Evolutionary conservation across 2,797 vertebrate genomes (phyloP).

Genomic region (Spizella passerina): DNA sequence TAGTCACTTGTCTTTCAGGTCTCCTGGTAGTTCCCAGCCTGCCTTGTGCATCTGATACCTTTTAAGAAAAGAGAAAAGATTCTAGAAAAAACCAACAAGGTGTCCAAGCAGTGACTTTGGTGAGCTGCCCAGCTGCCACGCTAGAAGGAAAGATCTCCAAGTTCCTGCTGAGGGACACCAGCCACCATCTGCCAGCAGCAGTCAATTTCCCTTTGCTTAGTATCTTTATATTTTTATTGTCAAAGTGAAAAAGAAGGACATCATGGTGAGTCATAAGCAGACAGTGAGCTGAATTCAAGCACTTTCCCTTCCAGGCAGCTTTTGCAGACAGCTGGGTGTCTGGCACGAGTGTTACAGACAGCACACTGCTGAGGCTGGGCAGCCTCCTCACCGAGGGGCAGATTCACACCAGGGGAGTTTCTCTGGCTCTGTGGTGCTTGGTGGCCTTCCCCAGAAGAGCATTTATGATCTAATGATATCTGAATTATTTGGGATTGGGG

Average conservation of each 20-base stretch:
- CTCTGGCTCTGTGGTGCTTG: background rate
- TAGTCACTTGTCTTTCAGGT: conserved; percentile 87
- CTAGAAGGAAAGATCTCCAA: too few relatives aligned
- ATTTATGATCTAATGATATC: background rate
- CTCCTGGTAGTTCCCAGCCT: conserved; percentile 82
- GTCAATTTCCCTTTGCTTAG: background rate
- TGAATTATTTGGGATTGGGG: background rate
- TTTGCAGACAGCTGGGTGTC: background rate
- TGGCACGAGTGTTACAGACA: background rate
- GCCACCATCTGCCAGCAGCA: background rate
- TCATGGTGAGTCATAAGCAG: background rate
- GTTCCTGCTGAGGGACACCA: background rate
- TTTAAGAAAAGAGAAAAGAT: background rate
- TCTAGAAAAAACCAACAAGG: background rate
- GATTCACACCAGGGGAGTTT: background rate
- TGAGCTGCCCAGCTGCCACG: background rate
- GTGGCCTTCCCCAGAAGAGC: background rate
- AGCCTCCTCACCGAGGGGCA: background rate
- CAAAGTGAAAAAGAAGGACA: background rate
- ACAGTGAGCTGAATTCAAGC: background rate
- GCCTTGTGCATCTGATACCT: conserved; percentile 85
- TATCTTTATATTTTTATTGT: background rate
- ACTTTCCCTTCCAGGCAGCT: background rate
- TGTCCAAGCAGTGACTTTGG: background rate
- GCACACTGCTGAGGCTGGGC: background rate